These are phyloP conservation scores for Pygoscelis antarcticus DNA, from an alignment of 2,113 vertebrate genomes.

Conservation along the genomic window DNA sequence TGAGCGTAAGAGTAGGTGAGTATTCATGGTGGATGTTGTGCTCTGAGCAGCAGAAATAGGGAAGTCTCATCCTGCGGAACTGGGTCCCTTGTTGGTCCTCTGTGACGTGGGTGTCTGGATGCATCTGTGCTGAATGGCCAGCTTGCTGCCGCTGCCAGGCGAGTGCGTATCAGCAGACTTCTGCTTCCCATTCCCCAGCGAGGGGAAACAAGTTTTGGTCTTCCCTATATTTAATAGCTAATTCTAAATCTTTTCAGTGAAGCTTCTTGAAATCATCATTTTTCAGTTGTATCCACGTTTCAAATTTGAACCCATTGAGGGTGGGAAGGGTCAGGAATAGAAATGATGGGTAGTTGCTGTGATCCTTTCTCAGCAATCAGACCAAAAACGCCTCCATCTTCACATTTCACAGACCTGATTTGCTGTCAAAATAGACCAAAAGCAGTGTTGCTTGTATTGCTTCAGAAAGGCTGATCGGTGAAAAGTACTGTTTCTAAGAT, in stretches of 20 bases:
- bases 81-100: not conserved
- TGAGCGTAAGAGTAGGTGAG: not conserved
- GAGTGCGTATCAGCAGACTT: rapidly evolving
- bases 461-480: not conserved
- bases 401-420: not conserved
- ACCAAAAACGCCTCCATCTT: not conserved
- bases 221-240: not conserved
- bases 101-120: not conserved
- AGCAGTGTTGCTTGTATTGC: not conserved
- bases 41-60: not conserved
- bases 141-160: not conserved
- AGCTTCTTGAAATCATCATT: not conserved
- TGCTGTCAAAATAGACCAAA: not conserved
- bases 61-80: not conserved
- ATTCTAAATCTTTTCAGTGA: not conserved
- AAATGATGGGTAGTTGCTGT: too few species aligned
- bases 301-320: rapidly evolving
- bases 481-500: not conserved
- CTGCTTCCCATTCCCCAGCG: not conserved
- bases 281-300: not conserved
- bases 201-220: not conserved
- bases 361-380: not conserved
- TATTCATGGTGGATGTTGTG: not conserved
- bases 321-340: not conserved
- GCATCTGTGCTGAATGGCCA: not conserved